phyloP scores from a whole-genome alignment of 2,113 vertebrate genomes.

The Gambusia affinis region DNA sequence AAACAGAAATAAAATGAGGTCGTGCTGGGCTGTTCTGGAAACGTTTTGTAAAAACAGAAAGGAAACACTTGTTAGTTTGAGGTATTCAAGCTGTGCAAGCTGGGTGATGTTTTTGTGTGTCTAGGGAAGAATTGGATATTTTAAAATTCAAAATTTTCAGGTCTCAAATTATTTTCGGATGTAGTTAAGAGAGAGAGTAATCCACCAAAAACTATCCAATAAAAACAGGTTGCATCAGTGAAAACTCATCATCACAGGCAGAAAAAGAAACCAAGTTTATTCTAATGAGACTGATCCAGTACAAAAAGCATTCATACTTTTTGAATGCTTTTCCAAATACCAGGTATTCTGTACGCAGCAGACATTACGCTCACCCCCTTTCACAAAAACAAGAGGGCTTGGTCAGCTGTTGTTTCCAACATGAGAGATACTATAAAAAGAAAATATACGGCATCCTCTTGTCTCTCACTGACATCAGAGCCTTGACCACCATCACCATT shows the following conservation, averaged over 20 bases:
- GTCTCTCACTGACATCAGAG: constrained; percentile 35
- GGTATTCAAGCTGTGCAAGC: constrained; percentile 34
- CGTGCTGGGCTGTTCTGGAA: constrained; percentile 53
- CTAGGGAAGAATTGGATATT: constrained; percentile 40
- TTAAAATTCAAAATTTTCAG: constrained; percentile 40
- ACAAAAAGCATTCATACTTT: neutral
- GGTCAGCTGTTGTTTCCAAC: constrained; percentile 52
- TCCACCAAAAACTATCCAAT: neutral
- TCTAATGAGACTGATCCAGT: neutral
- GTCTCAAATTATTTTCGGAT: constrained; percentile 3
- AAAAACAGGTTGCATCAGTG: neutral
- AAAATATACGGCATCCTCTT: constrained; percentile 35
- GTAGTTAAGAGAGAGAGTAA: neutral
- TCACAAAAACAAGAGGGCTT: neutral
- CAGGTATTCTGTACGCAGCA: neutral
- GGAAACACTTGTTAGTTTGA: constrained; percentile 37
- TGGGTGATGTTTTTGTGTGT: constrained; percentile 33
- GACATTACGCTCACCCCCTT: constrained; percentile 16
- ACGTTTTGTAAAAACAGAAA: constrained; percentile 26
- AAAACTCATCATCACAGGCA: neutral
- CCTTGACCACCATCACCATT: constrained; percentile 35
- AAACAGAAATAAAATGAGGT: constrained; percentile 54
- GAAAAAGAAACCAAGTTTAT: neutral
- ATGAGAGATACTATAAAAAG: constrained; percentile 32
- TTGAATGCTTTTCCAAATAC: too few species aligned